Evolutionary conservation across 2,797 vertebrate species (phyloP).

Genomic region (Rhinichthys osculus): DNA sequence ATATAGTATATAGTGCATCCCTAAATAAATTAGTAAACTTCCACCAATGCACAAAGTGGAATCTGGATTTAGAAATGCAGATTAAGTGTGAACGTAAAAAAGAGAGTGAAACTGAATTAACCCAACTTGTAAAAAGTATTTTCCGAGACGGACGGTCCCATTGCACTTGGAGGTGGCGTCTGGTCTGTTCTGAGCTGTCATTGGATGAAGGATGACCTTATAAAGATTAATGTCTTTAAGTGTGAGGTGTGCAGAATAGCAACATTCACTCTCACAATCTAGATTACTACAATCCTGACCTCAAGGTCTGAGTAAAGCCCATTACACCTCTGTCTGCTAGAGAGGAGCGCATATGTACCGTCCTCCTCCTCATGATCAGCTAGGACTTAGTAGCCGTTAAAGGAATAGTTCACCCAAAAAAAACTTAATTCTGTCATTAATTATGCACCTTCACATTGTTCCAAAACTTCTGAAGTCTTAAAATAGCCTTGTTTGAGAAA

Average conservation of each 20-base stretch:
- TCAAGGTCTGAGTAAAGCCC: conserved; percentile 43
- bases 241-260: conserved; percentile 33
- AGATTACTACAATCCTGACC: conserved; percentile 50
- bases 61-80: conserved; percentile 1
- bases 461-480: background rate
- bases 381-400: background rate
- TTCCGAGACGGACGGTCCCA: background rate
- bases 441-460: background rate
- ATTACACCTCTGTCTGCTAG: conserved; percentile 43
- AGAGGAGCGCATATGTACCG: background rate
- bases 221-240: conserved; percentile 35
- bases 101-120: background rate
- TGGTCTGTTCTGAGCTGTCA: conserved; percentile 24
- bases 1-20: background rate
- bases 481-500: background rate
- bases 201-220: conserved; percentile 21
- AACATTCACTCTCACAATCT: conserved; percentile 30
- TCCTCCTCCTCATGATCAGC: conserved; percentile 17
- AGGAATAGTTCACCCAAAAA: background rate
- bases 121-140: background rate
- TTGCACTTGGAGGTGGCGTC: background rate
- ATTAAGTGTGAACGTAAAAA: background rate
- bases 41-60: too few relatives aligned
- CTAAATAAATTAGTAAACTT: background rate
- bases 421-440: background rate